These are phyloP conservation scores for Pangasius sanitwongsei DNA, from an alignment of 2,797 vertebrate species.

Conservation along the genomic window DNA sequence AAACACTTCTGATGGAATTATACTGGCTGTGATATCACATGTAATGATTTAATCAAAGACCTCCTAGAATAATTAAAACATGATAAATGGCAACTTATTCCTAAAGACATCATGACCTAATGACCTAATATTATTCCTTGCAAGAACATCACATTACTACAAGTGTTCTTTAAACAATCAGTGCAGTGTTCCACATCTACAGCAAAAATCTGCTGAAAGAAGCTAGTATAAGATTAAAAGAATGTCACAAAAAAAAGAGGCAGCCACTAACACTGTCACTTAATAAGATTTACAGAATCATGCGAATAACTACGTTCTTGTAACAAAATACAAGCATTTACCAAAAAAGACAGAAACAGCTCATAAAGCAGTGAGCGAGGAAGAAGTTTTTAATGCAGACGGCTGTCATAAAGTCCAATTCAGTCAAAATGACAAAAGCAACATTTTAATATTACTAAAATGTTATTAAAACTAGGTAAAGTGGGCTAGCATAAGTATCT, in stretches of 20 bases:
- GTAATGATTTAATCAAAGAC: neutral
- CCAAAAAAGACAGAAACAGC: slow-evolving; percentile 37
- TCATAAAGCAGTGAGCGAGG: slow-evolving; percentile 21
- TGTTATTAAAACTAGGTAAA: neutral
- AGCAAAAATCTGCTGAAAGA: neutral
- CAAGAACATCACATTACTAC: neutral
- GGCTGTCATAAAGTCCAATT: slow-evolving; percentile 31
- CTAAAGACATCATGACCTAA: slow-evolving; percentile 11
- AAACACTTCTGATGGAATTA: neutral
- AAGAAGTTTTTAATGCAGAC: slow-evolving; percentile 35
- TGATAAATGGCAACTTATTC: slow-evolving; percentile 8
- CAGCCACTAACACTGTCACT: neutral
- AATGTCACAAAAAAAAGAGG: neutral
- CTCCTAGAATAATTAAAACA: neutral
- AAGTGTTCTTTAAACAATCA: slow-evolving; percentile 4
- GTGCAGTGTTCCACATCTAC: neutral
- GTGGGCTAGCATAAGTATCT: neutral
- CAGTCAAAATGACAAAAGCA: slow-evolving; percentile 30
- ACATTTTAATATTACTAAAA: slow-evolving; percentile 4
- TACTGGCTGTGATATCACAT: neutral
- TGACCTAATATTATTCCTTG: slow-evolving; percentile 12
- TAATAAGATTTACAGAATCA: slow-evolving; percentile 5
- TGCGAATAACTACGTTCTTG: neutral
- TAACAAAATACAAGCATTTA: slow-evolving; percentile 40
- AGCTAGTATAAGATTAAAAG: neutral